Evolutionary conservation across 2,888 invertebrate species (phyloP).

Genomic region (Luffia ferchaultella): DNA sequence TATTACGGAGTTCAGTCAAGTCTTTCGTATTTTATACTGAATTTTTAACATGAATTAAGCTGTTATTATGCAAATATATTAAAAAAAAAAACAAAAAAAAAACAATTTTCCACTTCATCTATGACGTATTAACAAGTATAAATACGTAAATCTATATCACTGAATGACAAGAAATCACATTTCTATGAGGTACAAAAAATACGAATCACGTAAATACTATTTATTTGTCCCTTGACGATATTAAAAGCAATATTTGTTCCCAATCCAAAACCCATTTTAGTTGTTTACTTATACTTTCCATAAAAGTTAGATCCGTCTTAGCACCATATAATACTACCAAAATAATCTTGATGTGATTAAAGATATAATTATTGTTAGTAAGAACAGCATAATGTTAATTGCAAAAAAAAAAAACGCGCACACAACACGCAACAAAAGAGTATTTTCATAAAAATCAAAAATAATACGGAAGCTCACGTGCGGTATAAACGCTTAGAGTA

Average conservation of each 20-base stretch:
- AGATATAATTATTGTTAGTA: too few species aligned
- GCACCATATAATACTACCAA: too few species aligned
- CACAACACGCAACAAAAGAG: too few species aligned
- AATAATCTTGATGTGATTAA: too few species aligned
- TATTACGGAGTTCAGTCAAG: constrained; percentile 54
- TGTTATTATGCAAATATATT: constrained; percentile 18
- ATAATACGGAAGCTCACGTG: too few species aligned
- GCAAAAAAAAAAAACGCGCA: too few species aligned
- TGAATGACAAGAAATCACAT: constrained; percentile 49
- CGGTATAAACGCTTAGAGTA: too few species aligned
- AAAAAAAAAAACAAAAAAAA: constrained; percentile 23
- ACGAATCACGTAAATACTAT: not conserved
- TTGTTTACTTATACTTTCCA: too few species aligned
- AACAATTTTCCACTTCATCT: constrained; percentile 16
- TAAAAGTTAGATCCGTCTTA: too few species aligned
- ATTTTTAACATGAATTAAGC: not conserved
- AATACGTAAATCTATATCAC: constrained; percentile 30
- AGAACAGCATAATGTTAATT: too few species aligned
- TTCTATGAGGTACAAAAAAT: constrained; percentile 29
- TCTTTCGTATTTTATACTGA: constrained; percentile 18
- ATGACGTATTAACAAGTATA: constrained; percentile 1
- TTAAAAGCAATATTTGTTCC: not conserved
- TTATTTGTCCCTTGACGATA: not conserved
- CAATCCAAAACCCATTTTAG: too few species aligned
- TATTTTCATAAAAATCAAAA: too few species aligned